Conservation (phyloP, 2,113 vertebrate species). For the Hippocampus abdominalis region DNA sequence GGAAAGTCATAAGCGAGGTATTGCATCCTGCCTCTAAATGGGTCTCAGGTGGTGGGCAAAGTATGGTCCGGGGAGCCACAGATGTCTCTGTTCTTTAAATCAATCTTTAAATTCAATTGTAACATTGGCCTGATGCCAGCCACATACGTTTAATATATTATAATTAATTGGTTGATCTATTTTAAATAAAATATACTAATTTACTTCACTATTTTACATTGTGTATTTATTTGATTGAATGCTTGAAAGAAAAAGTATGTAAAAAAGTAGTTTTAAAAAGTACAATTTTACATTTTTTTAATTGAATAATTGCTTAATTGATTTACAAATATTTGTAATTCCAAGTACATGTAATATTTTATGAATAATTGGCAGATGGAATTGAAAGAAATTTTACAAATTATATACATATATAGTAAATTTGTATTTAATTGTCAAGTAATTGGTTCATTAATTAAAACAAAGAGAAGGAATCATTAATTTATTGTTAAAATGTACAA, state of each 20-base stretch:
- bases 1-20: neutral
- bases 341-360: no score
- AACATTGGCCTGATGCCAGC: no score
- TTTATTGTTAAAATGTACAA: no score
- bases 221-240: neutral
- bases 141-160: no score
- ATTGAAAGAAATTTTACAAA: no score
- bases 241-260: no score
- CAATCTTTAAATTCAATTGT: neutral
- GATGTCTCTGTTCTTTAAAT: neutral
- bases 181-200: no score
- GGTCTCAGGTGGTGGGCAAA: neutral
- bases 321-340: no score
- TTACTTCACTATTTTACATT: neutral
- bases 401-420: neutral
- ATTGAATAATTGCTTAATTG: no score
- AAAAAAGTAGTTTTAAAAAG: no score
- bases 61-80: neutral
- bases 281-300: no score
- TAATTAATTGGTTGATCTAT: neutral
- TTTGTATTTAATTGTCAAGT: neutral
- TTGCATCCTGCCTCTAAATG: constrained; percentile 2
- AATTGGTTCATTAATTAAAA: neutral
- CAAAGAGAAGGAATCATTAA: neutral
- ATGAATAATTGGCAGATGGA: no score